A percentile compares a stretch with the other conserved stretches of the same genome.
Conservation (phyloP, 2,888 invertebrate genomes). For the Oscheius myriophilus region DNA sequence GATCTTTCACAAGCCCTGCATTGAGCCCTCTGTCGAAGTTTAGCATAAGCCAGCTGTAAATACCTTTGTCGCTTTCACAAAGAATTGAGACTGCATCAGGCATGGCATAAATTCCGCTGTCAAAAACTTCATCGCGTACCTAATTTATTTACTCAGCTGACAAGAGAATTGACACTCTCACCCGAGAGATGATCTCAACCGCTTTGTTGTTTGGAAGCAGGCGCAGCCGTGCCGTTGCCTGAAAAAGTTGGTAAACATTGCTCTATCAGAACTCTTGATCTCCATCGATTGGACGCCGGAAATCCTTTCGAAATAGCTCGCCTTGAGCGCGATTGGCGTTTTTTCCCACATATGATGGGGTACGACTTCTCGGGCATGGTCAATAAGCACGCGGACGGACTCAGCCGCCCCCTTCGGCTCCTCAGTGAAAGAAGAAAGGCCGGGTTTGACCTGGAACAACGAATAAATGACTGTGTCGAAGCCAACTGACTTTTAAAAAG, state of each 20-base stretch:
- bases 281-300: not conserved
- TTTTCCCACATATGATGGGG: constrained; percentile 80
- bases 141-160: constrained; percentile 69
- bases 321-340: constrained; percentile 85
- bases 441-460: constrained; percentile 83
- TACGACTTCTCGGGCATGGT: constrained; percentile 80
- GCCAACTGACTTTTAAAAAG: constrained; percentile 80
- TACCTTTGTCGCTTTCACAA: constrained; percentile 91
- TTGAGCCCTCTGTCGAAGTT: constrained; percentile 88
- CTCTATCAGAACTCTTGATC: not conserved
- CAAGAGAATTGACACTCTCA: constrained; percentile 68
- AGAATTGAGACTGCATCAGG: constrained; percentile 86
- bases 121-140: constrained; percentile 74
- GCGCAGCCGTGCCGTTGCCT: constrained; percentile 89
- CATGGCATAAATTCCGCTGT: constrained; percentile 81
- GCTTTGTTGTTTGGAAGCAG: constrained; percentile 80
- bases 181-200: constrained; percentile 80
- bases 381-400: constrained; percentile 63
- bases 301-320: constrained; percentile 1
- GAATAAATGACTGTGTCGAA: too few species aligned
- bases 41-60: constrained; percentile 95
- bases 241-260: constrained; percentile 3
- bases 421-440: constrained; percentile 86
- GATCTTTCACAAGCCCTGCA: constrained; percentile 79
- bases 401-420: constrained; percentile 80